A percentile compares a stretch with the other conserved stretches of the same genome.
phyloP scores from a whole-genome alignment of 2,113 vertebrate genomes.

The Erythrocebus patas region DNA sequence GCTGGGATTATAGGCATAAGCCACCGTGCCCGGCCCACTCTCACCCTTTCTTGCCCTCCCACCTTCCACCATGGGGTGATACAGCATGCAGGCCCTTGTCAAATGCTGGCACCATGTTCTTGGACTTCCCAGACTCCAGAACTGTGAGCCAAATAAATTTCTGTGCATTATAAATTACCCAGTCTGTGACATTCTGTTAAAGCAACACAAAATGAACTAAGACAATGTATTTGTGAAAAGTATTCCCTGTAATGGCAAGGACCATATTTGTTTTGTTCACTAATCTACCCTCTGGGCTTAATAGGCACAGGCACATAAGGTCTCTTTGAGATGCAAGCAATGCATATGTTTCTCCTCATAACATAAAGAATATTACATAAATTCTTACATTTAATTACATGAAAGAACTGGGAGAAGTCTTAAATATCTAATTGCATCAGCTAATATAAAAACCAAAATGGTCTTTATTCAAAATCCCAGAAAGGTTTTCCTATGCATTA shows the following conservation, averaged over 20 bases:
- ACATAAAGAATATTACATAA: neutral
- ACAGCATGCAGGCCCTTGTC: neutral
- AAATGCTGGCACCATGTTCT: neutral
- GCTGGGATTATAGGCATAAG: too few species aligned
- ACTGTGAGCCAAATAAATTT: neutral
- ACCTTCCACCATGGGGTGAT: neutral
- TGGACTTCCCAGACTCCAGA: neutral
- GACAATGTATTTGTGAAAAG: neutral
- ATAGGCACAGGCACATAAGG: neutral
- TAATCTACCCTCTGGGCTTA: neutral
- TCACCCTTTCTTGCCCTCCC: neutral
- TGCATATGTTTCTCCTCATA: neutral
- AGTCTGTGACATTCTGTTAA: neutral
- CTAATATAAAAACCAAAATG: neutral
- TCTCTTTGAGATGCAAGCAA: neutral
- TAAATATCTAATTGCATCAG: neutral
- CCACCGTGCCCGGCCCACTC: too few species aligned
- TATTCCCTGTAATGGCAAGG: neutral
- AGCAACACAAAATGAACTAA: neutral
- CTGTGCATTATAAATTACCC: neutral
- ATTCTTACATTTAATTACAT: neutral
- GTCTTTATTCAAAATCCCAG: neutral
- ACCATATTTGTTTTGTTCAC: neutral
- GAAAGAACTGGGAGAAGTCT: neutral
- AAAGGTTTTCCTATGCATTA: neutral